These are phyloP conservation scores for Sinotaia quadrata DNA, from an alignment of 2,888 invertebrate species.

Conservation along the genomic window DNA sequence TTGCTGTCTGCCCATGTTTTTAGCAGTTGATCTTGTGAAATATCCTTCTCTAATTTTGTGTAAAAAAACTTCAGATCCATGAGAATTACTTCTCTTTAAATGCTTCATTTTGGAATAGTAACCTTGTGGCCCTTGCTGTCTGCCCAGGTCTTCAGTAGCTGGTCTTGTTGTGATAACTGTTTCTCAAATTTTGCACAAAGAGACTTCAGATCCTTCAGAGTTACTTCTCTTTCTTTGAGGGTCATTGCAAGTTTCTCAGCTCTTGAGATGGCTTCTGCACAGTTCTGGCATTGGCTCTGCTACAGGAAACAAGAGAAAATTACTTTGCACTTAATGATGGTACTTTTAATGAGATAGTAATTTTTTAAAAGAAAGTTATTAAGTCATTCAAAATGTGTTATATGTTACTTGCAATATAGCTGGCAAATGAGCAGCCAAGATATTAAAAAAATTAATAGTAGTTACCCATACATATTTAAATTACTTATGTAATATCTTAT, in stretches of 20 bases:
- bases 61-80: constrained; percentile 56
- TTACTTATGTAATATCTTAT: no score
- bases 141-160: constrained; percentile 55
- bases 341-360: no score
- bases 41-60: constrained; percentile 58
- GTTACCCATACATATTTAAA: no score
- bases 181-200: constrained; percentile 57
- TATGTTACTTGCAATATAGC: no score
- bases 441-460: no score
- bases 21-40: constrained; percentile 58
- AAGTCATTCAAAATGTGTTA: no score
- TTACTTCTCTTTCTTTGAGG: constrained; percentile 55
- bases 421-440: no score
- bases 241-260: constrained; percentile 49
- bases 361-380: no score
- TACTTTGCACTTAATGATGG: no score
- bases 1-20: constrained; percentile 57
- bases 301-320: constrained; percentile 26
- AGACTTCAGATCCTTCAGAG: constrained; percentile 56
- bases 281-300: constrained; percentile 57
- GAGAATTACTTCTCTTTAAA: constrained; percentile 55
- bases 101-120: constrained; percentile 12
- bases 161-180: constrained; percentile 61
- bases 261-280: constrained; percentile 49
- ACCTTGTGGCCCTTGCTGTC: constrained; percentile 56